phyloP scores from a whole-genome alignment of 2,888 invertebrate genomes.

The Invenusta paracnida region DNA sequence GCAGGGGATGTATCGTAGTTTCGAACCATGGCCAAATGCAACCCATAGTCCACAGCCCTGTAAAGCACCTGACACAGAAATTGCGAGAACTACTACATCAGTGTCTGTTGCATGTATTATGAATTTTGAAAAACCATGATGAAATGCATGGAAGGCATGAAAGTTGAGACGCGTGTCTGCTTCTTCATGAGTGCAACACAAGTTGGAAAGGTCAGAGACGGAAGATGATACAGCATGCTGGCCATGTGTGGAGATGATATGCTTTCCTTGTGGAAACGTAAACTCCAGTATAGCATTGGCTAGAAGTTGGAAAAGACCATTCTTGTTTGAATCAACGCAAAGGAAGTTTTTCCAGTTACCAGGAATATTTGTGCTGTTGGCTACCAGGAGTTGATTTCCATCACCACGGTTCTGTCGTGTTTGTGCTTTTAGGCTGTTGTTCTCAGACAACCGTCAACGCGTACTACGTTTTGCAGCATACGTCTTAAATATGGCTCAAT shows the following conservation, averaged over 20 bases:
- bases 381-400: constrained; percentile 37
- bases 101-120: constrained; percentile 45
- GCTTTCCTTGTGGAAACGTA: background rate
- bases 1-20: constrained; percentile 45
- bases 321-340: constrained; percentile 44
- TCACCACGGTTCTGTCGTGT: background rate
- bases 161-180: constrained; percentile 45
- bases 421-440: constrained; percentile 41
- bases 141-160: constrained; percentile 40
- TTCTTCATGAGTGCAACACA: constrained; percentile 45
- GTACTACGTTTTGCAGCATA: background rate
- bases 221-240: background rate
- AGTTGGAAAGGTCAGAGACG: background rate
- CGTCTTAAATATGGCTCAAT: background rate
- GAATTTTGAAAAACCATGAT: constrained; percentile 35
- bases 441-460: constrained; percentile 44
- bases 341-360: constrained; percentile 45
- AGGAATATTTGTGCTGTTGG: constrained; percentile 38
- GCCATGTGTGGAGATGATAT: background rate
- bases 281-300: background rate
- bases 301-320: background rate
- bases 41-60: constrained; percentile 43
- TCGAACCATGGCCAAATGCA: constrained; percentile 45
- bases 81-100: constrained; percentile 46
- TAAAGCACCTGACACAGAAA: constrained; percentile 29